These are phyloP conservation scores for Phenganax stokvisi DNA, from an alignment of 92 coral and sea anemone genomes.

Conservation along the genomic window DNA sequence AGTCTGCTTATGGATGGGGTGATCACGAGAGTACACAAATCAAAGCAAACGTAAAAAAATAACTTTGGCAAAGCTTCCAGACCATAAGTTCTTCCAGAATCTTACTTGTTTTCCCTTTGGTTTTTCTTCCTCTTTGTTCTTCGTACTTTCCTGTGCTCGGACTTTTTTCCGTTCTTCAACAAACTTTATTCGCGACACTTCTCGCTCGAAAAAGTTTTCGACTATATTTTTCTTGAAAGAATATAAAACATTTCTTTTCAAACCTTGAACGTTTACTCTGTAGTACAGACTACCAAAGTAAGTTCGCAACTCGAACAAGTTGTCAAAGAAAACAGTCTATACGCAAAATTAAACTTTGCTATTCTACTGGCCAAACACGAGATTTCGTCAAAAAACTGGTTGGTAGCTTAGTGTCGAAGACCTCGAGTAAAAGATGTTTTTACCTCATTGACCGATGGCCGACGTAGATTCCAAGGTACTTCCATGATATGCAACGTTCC, in stretches of 20 bases:
- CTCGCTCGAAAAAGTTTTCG: constrained; percentile 96
- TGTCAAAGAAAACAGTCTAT: not conserved
- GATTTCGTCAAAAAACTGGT: not conserved
- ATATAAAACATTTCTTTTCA: not conserved
- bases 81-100: not conserved
- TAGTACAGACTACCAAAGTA: not conserved
- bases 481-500: constrained; percentile 95
- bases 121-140: constrained; percentile 60
- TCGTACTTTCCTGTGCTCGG: constrained; percentile 73
- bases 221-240: constrained; percentile 66
- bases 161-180: constrained; percentile 82
- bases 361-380: not conserved
- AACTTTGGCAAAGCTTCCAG: not conserved
- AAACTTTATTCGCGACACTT: constrained; percentile 80
- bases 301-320: not conserved
- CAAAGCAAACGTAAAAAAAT: too few relatives aligned
- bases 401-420: not conserved
- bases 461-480: constrained; percentile 95
- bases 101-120: constrained; percentile 45
- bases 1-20: too few relatives aligned
- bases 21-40: too few relatives aligned
- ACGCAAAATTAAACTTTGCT: not conserved
- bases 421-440: not conserved
- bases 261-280: not conserved
- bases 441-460: constrained; percentile 93